These are phyloP conservation scores for Anser brachyrhynchus DNA, from an alignment of 2,113 vertebrate genomes.

Conservation along the genomic window DNA sequence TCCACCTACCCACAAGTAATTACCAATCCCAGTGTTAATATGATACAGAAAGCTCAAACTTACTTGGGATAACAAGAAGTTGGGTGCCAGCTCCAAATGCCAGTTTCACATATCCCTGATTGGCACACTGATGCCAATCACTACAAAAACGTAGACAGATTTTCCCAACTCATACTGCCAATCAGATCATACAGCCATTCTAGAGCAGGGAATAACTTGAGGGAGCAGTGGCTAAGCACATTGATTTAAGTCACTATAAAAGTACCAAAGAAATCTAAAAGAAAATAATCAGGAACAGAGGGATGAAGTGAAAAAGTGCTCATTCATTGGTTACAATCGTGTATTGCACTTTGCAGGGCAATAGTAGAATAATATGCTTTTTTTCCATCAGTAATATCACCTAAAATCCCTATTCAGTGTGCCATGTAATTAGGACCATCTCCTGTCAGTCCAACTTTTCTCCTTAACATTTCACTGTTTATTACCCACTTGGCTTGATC, in stretches of 20 bases:
- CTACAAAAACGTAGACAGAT: constrained; percentile 27
- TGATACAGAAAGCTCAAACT: background rate
- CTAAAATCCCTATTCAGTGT: background rate
- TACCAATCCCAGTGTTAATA: background rate
- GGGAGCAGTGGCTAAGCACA: background rate
- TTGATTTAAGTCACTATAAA: background rate
- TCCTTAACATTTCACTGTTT: background rate
- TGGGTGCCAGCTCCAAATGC: constrained; percentile 64
- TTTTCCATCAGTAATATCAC: background rate
- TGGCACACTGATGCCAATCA: constrained; percentile 21
- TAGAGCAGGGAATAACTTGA: background rate
- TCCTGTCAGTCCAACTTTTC: background rate
- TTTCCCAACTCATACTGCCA: background rate
- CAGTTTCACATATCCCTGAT: background rate
- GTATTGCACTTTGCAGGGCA: background rate
- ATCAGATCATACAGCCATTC: background rate
- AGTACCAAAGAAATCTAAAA: background rate
- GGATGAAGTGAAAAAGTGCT: background rate
- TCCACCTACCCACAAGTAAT: background rate
- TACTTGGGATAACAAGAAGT: constrained; percentile 60
- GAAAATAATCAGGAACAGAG: background rate
- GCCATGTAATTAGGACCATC: background rate
- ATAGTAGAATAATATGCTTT: background rate
- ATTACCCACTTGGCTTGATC: background rate
- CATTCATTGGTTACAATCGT: background rate